Conservation (phyloP, 2,113 vertebrate genomes). For the Takifugu flavidus region DNA sequence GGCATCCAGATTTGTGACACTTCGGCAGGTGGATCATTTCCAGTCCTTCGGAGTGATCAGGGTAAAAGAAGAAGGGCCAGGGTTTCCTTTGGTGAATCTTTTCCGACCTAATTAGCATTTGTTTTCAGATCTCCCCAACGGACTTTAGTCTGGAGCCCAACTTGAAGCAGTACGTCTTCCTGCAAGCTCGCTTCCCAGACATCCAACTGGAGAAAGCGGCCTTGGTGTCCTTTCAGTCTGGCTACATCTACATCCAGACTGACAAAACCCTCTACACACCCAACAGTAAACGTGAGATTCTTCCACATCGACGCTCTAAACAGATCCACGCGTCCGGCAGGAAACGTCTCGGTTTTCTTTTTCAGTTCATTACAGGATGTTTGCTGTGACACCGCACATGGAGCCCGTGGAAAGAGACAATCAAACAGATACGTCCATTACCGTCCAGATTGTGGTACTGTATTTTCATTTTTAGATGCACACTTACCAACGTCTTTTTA, state of each 20-base stretch:
- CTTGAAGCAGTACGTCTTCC: conserved; percentile 60
- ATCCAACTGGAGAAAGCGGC: conserved; percentile 60
- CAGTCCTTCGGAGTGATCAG: conserved; percentile 66
- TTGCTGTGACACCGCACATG: conserved; percentile 60
- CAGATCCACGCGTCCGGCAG: neutral
- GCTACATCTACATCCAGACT: conserved; percentile 73
- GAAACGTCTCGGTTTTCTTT: neutral
- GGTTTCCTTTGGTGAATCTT: neutral
- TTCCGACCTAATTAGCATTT: neutral
- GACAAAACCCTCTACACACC: conserved; percentile 75
- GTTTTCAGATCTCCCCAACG: conserved; percentile 43
- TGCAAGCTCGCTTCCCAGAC: conserved; percentile 56
- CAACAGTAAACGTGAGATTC: conserved; percentile 45
- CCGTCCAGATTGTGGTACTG: conserved; percentile 65
- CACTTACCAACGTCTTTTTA: no score
- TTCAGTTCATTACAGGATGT: conserved; percentile 72
- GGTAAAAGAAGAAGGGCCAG: conserved; percentile 16
- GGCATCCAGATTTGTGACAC: conserved; percentile 13
- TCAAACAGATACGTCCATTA: conserved; percentile 30
- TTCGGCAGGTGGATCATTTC: conserved; percentile 23
- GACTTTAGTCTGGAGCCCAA: conserved; percentile 47
- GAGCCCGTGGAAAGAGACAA: conserved; percentile 41
- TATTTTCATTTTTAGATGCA: neutral
- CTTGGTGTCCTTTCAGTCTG: conserved; percentile 69
- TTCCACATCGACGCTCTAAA: neutral